Conservation (phyloP, 2,113 vertebrate genomes). For the Trinectes maculatus region DNA sequence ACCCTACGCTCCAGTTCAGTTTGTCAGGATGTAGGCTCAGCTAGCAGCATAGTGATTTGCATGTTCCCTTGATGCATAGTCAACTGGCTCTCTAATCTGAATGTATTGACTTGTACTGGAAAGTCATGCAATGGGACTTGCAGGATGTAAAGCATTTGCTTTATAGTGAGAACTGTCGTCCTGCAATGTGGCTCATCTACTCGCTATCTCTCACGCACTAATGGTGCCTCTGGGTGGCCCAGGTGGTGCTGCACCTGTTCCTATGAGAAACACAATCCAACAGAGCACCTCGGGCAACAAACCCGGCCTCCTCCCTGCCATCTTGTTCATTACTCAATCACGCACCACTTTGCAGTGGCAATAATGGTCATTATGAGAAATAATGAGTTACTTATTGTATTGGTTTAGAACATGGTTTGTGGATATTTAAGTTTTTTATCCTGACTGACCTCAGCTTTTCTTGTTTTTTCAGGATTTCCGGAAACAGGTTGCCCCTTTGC, state of each 20-base stretch:
- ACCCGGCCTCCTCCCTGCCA: conserved; percentile 44
- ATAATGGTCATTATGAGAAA: conserved; percentile 6
- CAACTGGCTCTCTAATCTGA: conserved; percentile 72
- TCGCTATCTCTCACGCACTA: conserved; percentile 49
- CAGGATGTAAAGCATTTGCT: conserved; percentile 53
- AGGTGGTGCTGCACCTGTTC: conserved; percentile 81
- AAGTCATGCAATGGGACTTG: conserved; percentile 73
- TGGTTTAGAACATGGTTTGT: too few species aligned
- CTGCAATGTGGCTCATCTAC: conserved; percentile 40
- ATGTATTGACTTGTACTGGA: conserved; percentile 69
- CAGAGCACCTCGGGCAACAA: conserved; percentile 65
- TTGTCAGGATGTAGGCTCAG: conserved; percentile 67
- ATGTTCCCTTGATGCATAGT: conserved; percentile 76
- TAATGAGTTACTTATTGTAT: conserved; percentile 13
- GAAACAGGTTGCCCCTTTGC: conserved; percentile 97
- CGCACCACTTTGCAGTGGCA: conserved; percentile 32
- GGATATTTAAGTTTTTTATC: too few species aligned
- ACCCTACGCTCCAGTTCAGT: conserved; percentile 76
- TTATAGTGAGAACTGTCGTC: conserved; percentile 51
- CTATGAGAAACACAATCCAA: conserved; percentile 51
- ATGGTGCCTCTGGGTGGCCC: conserved; percentile 75
- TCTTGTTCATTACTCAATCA: conserved; percentile 49
- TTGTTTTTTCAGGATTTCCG: conserved; percentile 88
- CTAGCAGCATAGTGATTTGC: conserved; percentile 75
- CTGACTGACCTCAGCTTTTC: conserved; percentile 12